Evolutionary conservation across 2,113 vertebrate genomes (phyloP).

Genomic region (Perognathus longimembris): DNA sequence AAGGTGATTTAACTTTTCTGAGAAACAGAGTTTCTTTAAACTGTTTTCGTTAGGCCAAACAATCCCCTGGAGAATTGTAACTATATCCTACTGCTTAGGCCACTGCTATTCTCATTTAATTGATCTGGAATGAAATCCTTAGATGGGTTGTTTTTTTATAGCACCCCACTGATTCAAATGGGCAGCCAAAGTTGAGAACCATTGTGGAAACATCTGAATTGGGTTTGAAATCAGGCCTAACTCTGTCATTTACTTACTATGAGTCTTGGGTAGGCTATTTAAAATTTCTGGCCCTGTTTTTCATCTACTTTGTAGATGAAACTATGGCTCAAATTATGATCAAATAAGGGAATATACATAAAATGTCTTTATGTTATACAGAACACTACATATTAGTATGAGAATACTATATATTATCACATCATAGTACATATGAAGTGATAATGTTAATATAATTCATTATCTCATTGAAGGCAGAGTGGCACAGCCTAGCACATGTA

Average conservation of each 20-base stretch:
- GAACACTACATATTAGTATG: background rate
- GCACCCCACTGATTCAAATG: background rate
- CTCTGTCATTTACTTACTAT: background rate
- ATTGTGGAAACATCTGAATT: background rate
- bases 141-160: background rate
- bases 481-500: background rate
- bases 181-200: background rate
- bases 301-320: background rate
- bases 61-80: background rate
- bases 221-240: background rate
- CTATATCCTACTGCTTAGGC: background rate
- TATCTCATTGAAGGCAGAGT: background rate
- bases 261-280: background rate
- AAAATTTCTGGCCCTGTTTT: background rate
- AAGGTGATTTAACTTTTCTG: background rate
- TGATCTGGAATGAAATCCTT: background rate
- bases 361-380: background rate
- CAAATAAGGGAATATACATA: background rate
- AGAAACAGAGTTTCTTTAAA: background rate
- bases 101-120: conserved; percentile 12
- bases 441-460: background rate
- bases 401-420: too few relatives aligned
- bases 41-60: background rate
- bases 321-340: background rate
- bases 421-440: background rate